Conservation (phyloP, 2,113 vertebrate species). For the Anoura caudifer region DNA sequence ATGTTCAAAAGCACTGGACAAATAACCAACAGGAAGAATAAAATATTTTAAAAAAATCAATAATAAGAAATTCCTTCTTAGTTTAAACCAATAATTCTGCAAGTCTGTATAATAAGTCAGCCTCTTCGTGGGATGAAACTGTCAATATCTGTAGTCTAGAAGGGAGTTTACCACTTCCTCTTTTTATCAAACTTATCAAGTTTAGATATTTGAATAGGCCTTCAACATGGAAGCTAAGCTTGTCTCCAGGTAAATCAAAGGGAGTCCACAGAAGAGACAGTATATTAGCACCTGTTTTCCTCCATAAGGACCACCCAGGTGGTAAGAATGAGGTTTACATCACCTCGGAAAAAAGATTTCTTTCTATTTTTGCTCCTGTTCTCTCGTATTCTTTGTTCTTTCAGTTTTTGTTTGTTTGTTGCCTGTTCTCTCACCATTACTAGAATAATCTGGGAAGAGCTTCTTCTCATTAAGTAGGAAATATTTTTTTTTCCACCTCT, state of each 20-base stretch:
- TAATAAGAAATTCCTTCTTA: neutral
- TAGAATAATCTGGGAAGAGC: neutral
- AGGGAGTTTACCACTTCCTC: accelerated
- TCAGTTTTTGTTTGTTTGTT: neutral
- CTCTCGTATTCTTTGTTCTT: neutral
- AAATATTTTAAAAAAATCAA: neutral
- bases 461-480: neutral
- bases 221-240: neutral
- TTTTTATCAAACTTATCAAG: neutral
- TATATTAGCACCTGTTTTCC: neutral
- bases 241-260: neutral
- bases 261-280: accelerated
- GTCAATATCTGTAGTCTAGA: neutral
- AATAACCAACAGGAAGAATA: neutral
- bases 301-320: neutral
- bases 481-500: accelerated
- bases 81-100: neutral
- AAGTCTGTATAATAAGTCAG: neutral
- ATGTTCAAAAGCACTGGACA: neutral
- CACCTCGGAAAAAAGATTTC: neutral
- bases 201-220: neutral
- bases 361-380: neutral
- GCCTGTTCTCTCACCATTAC: neutral
- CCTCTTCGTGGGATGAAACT: neutral
- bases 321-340: neutral